A percentile compares a stretch with the other conserved stretches of the same genome.
phyloP scores from a whole-genome alignment of 2,888 invertebrate genomes.

The Pheosia tremula region DNA sequence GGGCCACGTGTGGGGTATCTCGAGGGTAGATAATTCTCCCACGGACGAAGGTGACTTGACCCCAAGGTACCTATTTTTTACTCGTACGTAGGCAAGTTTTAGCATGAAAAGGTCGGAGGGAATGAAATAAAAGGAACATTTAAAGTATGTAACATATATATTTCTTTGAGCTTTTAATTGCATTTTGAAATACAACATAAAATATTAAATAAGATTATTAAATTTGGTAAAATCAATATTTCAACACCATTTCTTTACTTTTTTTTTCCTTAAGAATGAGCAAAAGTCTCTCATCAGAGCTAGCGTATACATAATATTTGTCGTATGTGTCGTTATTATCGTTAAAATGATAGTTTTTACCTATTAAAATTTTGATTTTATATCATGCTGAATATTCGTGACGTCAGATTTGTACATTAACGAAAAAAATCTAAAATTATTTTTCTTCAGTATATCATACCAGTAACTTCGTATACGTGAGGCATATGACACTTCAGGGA shows the following conservation, averaged over 20 bases:
- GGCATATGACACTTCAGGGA: constrained; percentile 19
- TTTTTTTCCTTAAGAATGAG: constrained; percentile 83
- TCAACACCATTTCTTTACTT: constrained; percentile 79
- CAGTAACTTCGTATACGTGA: constrained; percentile 41
- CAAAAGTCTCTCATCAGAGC: constrained; percentile 86
- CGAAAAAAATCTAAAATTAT: constrained; percentile 34
- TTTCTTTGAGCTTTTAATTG: constrained; percentile 94
- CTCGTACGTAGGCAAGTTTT: not conserved
- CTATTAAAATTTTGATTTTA: constrained; percentile 55
- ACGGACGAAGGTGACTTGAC: no score
- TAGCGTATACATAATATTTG: constrained; percentile 92
- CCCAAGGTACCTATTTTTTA: no score
- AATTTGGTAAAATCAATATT: constrained; percentile 91
- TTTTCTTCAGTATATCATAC: constrained; percentile 28
- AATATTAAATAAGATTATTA: constrained; percentile 92
- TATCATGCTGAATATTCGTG: constrained; percentile 57
- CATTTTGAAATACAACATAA: constrained; percentile 93
- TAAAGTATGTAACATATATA: constrained; percentile 92
- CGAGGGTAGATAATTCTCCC: no score
- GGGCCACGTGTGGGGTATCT: no score
- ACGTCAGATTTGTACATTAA: constrained; percentile 30
- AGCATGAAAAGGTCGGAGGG: constrained; percentile 10
- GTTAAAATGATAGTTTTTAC: constrained; percentile 84
- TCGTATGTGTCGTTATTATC: constrained; percentile 85
- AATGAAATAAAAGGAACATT: constrained; percentile 73